Percentiles rank a stretch among this genome's conserved stretches.
These are phyloP conservation scores for Athripsodes cinereus DNA, from an alignment of 2,888 invertebrate genomes.

Conservation along the genomic window DNA sequence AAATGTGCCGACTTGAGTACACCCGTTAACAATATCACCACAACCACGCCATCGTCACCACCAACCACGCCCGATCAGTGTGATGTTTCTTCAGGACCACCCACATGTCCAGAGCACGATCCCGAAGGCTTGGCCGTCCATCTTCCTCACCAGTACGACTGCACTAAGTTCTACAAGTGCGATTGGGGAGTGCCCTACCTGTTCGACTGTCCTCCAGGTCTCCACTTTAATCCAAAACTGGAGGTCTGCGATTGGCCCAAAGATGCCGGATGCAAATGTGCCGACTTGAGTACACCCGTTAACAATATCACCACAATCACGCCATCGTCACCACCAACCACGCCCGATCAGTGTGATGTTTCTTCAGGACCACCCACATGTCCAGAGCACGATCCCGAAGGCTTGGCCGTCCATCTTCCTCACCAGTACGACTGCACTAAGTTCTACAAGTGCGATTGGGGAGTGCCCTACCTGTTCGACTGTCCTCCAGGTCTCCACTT, in stretches of 20 bases:
- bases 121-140: slow-evolving; percentile 14
- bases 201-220: slow-evolving; percentile 27
- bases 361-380: slow-evolving; percentile 17
- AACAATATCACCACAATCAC: too few relatives aligned
- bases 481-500: not conserved
- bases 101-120: slow-evolving; percentile 25
- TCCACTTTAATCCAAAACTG: slow-evolving; percentile 28
- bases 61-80: not conserved
- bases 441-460: slow-evolving; percentile 6
- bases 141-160: slow-evolving; percentile 22
- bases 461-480: not conserved
- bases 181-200: slow-evolving; percentile 27
- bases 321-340: not conserved
- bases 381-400: slow-evolving; percentile 17
- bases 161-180: slow-evolving; percentile 25
- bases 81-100: not conserved
- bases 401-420: slow-evolving; percentile 15
- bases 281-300: not conserved
- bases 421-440: slow-evolving; percentile 10
- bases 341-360: not conserved
- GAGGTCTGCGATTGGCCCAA: slow-evolving; percentile 29
- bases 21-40: too few relatives aligned
- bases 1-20: not conserved
- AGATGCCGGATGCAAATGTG: slow-evolving; percentile 25
- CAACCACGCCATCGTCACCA: not conserved